Evolutionary conservation across 2,113 vertebrate species (phyloP).

Genomic region (Xyrauchen texanus): DNA sequence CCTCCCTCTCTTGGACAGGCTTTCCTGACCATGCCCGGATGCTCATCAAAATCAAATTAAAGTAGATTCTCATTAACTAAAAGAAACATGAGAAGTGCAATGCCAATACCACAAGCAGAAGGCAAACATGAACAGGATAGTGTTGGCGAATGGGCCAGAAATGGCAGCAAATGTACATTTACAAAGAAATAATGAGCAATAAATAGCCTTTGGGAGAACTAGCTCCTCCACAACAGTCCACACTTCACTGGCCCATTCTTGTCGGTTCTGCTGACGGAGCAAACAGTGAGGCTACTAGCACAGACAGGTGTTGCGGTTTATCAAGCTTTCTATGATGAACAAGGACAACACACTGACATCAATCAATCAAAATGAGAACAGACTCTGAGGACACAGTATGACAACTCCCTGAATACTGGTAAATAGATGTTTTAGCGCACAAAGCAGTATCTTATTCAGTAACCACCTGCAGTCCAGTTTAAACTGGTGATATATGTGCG

Average conservation of each 20-base stretch:
- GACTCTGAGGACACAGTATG: neutral
- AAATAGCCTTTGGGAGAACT: conserved; percentile 31
- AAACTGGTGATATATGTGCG: too few species aligned
- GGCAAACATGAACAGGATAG: conserved; percentile 3
- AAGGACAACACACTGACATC: conserved; percentile 15
- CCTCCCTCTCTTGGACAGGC: conserved; percentile 32
- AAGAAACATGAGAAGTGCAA: conserved; percentile 59
- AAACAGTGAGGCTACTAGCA: neutral
- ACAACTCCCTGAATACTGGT: neutral
- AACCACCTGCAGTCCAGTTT: too few species aligned
- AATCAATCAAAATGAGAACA: conserved; percentile 33
- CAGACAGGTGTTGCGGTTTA: conserved; percentile 28
- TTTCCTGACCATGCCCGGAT: conserved; percentile 54
- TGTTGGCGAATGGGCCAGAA: conserved; percentile 23
- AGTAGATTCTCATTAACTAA: conserved; percentile 59
- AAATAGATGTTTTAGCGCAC: too few species aligned
- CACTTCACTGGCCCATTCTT: neutral
- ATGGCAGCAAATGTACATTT: conserved; percentile 10
- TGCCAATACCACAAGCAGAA: conserved; percentile 44
- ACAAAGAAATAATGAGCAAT: conserved; percentile 45
- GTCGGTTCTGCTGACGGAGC: conserved; percentile 18
- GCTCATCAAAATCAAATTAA: conserved; percentile 65
- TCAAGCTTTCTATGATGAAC: neutral
- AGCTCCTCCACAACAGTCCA: neutral
- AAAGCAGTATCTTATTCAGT: too few species aligned